These are phyloP conservation scores for Ornithoptera alexandrae DNA, from an alignment of 2,888 invertebrate genomes.

Conservation along the genomic window DNA sequence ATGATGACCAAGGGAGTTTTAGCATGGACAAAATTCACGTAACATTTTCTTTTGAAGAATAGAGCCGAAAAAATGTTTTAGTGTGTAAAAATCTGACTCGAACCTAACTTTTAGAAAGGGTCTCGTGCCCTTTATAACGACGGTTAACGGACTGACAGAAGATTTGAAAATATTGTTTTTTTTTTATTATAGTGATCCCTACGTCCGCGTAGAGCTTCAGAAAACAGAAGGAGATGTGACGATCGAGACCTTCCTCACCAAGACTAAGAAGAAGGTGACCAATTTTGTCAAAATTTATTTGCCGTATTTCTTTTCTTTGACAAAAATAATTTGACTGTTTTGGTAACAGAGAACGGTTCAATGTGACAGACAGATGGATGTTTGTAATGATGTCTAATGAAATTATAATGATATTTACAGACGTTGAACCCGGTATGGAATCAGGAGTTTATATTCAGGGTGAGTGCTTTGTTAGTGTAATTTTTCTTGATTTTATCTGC, in stretches of 20 bases:
- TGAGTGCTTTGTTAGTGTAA: slow-evolving; percentile 69
- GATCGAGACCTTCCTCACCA: slow-evolving; percentile 95
- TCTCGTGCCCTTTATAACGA: too few relatives aligned
- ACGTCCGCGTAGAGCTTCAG: slow-evolving; percentile 95
- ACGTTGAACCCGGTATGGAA: slow-evolving; percentile 98
- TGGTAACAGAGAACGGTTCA: too few relatives aligned
- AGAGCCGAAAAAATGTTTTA: too few relatives aligned
- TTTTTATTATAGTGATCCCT: slow-evolving; percentile 91
- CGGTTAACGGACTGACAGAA: too few relatives aligned
- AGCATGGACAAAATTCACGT: too few relatives aligned
- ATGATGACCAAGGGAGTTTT: too few relatives aligned
- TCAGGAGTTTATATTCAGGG: slow-evolving; percentile 97
- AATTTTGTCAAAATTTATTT: slow-evolving; percentile 31
- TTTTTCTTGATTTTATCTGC: background rate
- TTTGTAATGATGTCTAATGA: background rate
- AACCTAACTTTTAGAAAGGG: too few relatives aligned
- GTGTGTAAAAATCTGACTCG: too few relatives aligned
- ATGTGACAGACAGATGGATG: too few relatives aligned
- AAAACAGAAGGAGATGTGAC: slow-evolving; percentile 91
- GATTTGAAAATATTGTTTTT: background rate
- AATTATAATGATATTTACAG: slow-evolving; percentile 74
- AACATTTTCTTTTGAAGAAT: too few relatives aligned
- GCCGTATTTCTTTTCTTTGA: background rate
- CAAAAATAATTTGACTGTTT: background rate
- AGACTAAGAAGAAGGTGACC: slow-evolving; percentile 95